Base-by-base conservation (phyloP, 2,888 invertebrate species). In the Drosophila meridiana region DNA sequence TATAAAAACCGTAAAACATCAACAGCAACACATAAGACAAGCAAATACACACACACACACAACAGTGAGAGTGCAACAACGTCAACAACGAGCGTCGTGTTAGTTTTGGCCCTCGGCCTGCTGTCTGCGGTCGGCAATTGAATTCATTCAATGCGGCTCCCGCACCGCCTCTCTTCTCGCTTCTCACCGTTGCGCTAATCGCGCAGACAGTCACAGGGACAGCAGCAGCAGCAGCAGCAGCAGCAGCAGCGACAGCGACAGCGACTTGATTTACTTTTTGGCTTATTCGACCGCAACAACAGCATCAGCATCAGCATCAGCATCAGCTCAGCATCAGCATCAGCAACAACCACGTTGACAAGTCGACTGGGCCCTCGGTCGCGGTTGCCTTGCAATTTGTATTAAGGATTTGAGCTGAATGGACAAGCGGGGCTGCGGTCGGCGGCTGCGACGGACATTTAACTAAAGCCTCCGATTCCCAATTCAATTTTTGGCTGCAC, bases 341-440 rank as follows among this genome's bases (percentile, higher is more conserved):
- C 68, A 59, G 38, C 68, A 69, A 67, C 75, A 80, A 65, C 67
- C 20, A 64, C 68, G 69, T 75, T 80, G 78, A 78, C 76, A 65
- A 75, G 52, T 71, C 65, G 60, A 60, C 56, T 57, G 67, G 63
- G 56, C 57, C 53, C 70, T 59, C 53, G 80, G 79, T 83, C 90
- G 91, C 87, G 91, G 91, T 87, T 90, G 84, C 89, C 91, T 91
- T 87, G 91, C 91, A 91, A 92, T 91, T 91, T 91, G 90, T 90
- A 90, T 82, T 86, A 87, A 83, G 87, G 87, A 86, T 83, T 86
- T 78, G 67, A 60, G 59, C 67, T 78, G 78, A 83, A 79, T 81
- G 76, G 64, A 74, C 67, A 60, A 55, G 11, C 52, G 69, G 62
- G 52, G 48, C 62, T 73, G 80, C 69, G 80, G 80, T 82, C 71